Evolutionary conservation across 2,888 invertebrate species (phyloP).

Genomic region (Baronia brevicornis): DNA sequence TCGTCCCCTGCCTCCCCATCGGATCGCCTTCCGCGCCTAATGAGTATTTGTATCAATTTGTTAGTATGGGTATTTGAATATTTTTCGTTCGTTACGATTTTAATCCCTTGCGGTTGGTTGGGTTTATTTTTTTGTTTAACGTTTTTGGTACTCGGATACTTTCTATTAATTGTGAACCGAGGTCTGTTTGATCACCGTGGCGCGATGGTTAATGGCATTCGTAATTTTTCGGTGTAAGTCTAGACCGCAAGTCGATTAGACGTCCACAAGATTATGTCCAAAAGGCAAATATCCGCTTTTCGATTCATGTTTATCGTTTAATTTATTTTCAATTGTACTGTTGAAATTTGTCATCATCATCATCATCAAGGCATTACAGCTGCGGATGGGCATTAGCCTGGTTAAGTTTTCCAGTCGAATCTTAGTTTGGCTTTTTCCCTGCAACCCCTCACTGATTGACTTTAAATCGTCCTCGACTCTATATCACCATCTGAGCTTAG

Average conservation of each 20-base stretch:
- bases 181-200: conserved; percentile 51
- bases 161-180: conserved; percentile 29
- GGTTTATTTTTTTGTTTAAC: conserved; percentile 60
- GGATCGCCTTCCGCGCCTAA: conserved; percentile 44
- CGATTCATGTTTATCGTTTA: too few relatives aligned
- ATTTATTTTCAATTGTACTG: too few relatives aligned
- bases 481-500: too few relatives aligned
- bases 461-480: too few relatives aligned
- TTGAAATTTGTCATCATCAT: too few relatives aligned
- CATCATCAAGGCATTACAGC: too few relatives aligned
- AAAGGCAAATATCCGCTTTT: too few relatives aligned
- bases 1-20: conserved; percentile 35
- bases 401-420: too few relatives aligned
- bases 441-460: too few relatives aligned
- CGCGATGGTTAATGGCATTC: conserved; percentile 61
- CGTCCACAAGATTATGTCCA: background rate
- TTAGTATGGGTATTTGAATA: conserved; percentile 76
- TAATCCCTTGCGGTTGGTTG: conserved; percentile 67
- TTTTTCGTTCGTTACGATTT: conserved; percentile 73
- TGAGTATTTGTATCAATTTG: conserved; percentile 77
- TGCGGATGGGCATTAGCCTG: too few relatives aligned
- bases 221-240: conserved; percentile 36
- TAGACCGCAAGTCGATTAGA: conserved; percentile 27
- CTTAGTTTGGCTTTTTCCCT: too few relatives aligned
- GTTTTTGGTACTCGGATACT: conserved; percentile 39